These are phyloP conservation scores for Furcifer pardalis DNA, from an alignment of 2,797 vertebrate genomes.

Conservation along the genomic window DNA sequence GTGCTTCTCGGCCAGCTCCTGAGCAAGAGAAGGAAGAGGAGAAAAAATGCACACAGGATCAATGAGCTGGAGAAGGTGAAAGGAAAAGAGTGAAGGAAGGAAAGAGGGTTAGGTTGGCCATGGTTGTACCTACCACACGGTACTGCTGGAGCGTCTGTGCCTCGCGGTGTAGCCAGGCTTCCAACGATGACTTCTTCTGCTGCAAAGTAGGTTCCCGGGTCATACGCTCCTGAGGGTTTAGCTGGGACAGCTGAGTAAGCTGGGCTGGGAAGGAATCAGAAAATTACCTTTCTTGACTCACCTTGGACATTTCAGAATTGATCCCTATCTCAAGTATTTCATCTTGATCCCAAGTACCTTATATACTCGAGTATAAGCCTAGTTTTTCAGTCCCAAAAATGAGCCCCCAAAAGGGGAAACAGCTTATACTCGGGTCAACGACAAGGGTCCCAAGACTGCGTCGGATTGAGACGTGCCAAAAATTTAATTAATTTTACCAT, in stretches of 20 bases:
- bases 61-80: neutral
- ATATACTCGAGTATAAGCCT: no score
- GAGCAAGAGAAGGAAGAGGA: accelerated
- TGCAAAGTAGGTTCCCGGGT: constrained; percentile 87
- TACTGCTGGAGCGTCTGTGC: constrained; percentile 96
- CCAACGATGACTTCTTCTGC: constrained; percentile 89
- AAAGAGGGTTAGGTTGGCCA: accelerated
- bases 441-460: no score
- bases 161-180: constrained; percentile 91
- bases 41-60: neutral
- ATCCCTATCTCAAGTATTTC: neutral
- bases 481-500: no score
- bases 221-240: constrained; percentile 85
- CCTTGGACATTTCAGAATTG: neutral
- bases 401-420: no score
- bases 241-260: constrained; percentile 83
- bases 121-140: constrained; percentile 83
- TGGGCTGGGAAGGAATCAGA: constrained; percentile 78
- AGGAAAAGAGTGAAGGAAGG: neutral
- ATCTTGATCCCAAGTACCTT: neutral
- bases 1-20: constrained; percentile 94
- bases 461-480: no score
- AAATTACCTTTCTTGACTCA: neutral
- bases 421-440: no score
- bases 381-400: no score